Percentiles rank a stretch among this genome's conserved stretches.
phyloP scores from a whole-genome alignment of 2,888 invertebrate species.

The Habroteleia sp. region DNA sequence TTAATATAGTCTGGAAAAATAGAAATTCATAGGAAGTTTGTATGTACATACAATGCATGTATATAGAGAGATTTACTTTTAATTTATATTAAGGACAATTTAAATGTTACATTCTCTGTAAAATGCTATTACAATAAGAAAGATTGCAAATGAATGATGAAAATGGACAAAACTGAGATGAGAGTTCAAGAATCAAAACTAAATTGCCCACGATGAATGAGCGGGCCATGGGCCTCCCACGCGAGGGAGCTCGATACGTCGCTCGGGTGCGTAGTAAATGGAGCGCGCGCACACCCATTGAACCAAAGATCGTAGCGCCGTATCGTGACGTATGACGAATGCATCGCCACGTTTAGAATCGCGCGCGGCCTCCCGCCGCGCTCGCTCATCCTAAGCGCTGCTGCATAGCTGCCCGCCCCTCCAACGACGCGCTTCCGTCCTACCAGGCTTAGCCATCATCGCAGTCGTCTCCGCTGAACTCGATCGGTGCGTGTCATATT shows the following conservation, averaged over 20 bases:
- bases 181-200: no score
- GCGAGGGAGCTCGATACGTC: not conserved
- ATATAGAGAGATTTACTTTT: no score
- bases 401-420: not conserved
- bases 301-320: conserved; percentile 9
- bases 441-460: conserved; percentile 3
- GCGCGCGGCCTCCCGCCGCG: conserved; percentile 25
- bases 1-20: no score
- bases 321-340: conserved; percentile 16
- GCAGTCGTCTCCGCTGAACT: conserved; percentile 7
- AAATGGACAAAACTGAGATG: no score
- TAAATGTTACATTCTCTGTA: no score
- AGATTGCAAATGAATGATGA: no score
- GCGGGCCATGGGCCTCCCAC: not conserved
- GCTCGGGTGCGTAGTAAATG: not conserved
- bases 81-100: no score
- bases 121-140: no score
- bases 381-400: not conserved
- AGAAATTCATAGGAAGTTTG: no score
- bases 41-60: no score
- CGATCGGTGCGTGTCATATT: not conserved
- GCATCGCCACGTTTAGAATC: conserved; percentile 17
- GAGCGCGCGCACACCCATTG: conserved; percentile 13
- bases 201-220: not conserved
- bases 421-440: conserved; percentile 1